Evolutionary conservation across 1,140 invertebrate species (phyloP).

Genomic region (Eulimnadia texana): DNA sequence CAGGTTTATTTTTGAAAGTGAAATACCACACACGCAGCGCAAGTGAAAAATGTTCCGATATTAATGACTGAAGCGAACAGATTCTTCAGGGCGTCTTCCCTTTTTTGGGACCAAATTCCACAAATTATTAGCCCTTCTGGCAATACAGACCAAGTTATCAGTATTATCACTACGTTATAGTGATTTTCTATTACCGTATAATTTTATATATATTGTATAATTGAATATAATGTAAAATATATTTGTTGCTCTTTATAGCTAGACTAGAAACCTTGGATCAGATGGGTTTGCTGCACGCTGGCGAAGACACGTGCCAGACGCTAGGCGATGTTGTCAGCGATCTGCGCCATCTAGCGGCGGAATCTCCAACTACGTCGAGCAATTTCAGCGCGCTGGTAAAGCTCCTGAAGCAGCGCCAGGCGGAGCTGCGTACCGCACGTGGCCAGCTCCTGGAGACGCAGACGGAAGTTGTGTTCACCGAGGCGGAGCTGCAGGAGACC

Average conservation of each 20-base stretch:
- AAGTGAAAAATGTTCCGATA: no score
- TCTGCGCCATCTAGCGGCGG: background rate
- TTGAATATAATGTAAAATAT: no score
- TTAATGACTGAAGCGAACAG: no score
- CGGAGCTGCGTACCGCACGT: background rate
- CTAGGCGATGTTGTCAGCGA: background rate
- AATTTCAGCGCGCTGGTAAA: background rate
- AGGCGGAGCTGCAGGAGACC: slow-evolving; percentile 1
- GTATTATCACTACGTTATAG: no score
- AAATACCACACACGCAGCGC: no score
- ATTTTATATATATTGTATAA: no score
- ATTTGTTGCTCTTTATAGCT: background rate
- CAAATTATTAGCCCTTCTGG: no score
- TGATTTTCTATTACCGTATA: no score
- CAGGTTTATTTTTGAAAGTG: no score
- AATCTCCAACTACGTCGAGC: background rate
- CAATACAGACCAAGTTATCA: no score
- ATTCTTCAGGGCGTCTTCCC: no score
- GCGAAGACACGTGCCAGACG: background rate
- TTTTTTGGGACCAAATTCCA: no score
- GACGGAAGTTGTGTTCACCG: slow-evolving; percentile 6
- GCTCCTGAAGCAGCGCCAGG: slow-evolving; percentile 5
- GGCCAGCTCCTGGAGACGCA: background rate
- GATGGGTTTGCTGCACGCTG: background rate
- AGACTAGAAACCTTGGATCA: background rate